phyloP scores from a whole-genome alignment of 2,797 vertebrate species.

The Mareca strepera region DNA sequence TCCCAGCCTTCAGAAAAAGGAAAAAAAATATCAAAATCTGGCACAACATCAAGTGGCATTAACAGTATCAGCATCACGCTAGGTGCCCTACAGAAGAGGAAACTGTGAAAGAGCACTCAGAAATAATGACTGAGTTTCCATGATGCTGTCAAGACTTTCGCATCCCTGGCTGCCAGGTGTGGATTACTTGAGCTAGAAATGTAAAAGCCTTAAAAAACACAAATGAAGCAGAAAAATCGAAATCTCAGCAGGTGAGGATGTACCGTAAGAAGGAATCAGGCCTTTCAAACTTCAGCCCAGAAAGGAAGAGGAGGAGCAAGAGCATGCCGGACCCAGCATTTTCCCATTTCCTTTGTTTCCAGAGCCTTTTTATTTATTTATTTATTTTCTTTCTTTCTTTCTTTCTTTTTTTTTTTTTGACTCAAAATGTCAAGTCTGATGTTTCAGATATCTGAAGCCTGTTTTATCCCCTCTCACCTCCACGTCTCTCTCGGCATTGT shows the following conservation, averaged over 20 bases:
- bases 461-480: slow-evolving; percentile 33
- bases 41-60: slow-evolving; percentile 14
- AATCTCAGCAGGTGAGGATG: slow-evolving; percentile 13
- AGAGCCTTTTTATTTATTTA: not conserved
- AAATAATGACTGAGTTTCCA: slow-evolving; percentile 57
- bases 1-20: not conserved
- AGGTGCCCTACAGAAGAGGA: slow-evolving; percentile 10
- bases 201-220: slow-evolving; percentile 55
- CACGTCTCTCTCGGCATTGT: slow-evolving; percentile 79
- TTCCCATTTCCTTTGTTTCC: slow-evolving; percentile 12
- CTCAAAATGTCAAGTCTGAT: not conserved
- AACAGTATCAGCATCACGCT: slow-evolving; percentile 15
- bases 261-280: not conserved
- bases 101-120: not conserved
- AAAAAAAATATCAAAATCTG: slow-evolving; percentile 3
- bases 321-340: not conserved
- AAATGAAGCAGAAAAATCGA: slow-evolving; percentile 32
- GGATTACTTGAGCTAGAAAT: slow-evolving; percentile 57
- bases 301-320: slow-evolving; percentile 32
- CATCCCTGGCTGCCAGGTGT: slow-evolving; percentile 38
- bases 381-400: not conserved
- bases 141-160: slow-evolving; percentile 52
- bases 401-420: not conserved
- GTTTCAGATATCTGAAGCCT: not conserved
- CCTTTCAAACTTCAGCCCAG: not conserved